Evolutionary conservation across 2,113 vertebrate species (phyloP), one percentile per base, ranked within the genome.

Genomic region (Recurvirostra avosetta): DNA sequence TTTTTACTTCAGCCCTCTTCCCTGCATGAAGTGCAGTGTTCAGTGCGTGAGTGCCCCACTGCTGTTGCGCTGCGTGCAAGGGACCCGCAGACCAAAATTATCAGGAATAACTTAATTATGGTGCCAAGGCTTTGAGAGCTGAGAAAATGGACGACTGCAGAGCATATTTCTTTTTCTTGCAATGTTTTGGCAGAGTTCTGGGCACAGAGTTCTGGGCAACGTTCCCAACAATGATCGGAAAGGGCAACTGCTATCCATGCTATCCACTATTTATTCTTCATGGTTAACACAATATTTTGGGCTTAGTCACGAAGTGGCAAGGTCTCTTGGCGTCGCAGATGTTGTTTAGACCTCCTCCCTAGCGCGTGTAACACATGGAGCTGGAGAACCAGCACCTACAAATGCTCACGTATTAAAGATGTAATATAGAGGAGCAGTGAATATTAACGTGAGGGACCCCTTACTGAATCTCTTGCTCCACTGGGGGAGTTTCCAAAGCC

Each of bases 311-410:
- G 61, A 86, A 79, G 22, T 45, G 8, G 32, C 58, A 74, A 72
- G 66, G 53, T 96, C 86, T 87, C 71, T 80, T 96, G 56, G 40
- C 93, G 77, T 34, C 93, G 76, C 85, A 86, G 67, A 43, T 58
- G 81, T 78, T 89, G 74, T 75, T 86, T 65, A 53, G n/a, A 27
- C 36, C 90, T 90, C 80, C 27, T 80, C 62, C 71, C 21, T 88
- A 11, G 49, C 50, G 20, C 62, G 32, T 6, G 25, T 25, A 87
- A 88, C 68, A 90, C 62, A 79, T 14, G 56, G 67, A 93, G 47
- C 16, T 90, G 91, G 68, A 90, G 85, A 94, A 52, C 6, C 65
- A 85, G 40, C 55, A 17, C 27, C 75, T 53, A 56, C 17, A 68
- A 81, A 71, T n/a, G 21, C 49, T 86, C 61, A 52, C 30, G 6